Percentiles rank a stretch among this genome's conserved stretches.
phyloP scores from a whole-genome alignment of 2,888 invertebrate species.

The Drosophila anceps region DNA sequence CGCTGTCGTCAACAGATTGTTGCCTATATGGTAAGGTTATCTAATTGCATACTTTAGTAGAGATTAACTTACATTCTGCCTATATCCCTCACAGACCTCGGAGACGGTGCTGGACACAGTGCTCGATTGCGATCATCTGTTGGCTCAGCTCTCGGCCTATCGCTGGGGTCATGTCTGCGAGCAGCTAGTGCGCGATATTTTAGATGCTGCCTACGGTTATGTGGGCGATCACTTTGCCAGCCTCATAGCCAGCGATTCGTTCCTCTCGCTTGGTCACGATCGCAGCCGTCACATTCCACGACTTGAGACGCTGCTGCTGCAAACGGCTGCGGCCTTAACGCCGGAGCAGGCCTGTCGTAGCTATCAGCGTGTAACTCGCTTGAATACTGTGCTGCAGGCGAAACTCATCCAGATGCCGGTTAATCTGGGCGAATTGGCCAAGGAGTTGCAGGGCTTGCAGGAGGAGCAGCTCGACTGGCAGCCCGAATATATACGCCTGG shows the following conservation, averaged over 20 bases:
- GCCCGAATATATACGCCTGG: constrained; percentile 87
- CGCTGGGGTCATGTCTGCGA: constrained; percentile 92
- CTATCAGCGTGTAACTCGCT: constrained; percentile 86
- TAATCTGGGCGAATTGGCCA: constrained; percentile 82
- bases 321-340: constrained; percentile 91
- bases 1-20: constrained; percentile 94
- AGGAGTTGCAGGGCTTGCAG: constrained; percentile 83
- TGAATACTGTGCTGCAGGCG: constrained; percentile 84
- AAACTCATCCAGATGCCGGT: constrained; percentile 85
- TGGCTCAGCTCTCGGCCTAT: constrained; percentile 91
- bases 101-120: constrained; percentile 94
- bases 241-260: constrained; percentile 90
- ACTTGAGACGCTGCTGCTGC: constrained; percentile 92
- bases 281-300: constrained; percentile 91
- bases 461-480: constrained; percentile 86
- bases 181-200: constrained; percentile 91
- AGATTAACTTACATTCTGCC: constrained; percentile 45
- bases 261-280: constrained; percentile 89
- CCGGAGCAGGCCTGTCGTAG: constrained; percentile 94
- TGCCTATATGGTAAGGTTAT: constrained; percentile 88
- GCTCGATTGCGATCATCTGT: constrained; percentile 92
- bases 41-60: background rate
- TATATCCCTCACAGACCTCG: constrained; percentile 86
- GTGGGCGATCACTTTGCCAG: constrained; percentile 91
- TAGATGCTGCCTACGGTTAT: constrained; percentile 92